Evolutionary conservation across 2,797 vertebrate genomes (phyloP).

Genomic region (Lutjanus campechanus): DNA sequence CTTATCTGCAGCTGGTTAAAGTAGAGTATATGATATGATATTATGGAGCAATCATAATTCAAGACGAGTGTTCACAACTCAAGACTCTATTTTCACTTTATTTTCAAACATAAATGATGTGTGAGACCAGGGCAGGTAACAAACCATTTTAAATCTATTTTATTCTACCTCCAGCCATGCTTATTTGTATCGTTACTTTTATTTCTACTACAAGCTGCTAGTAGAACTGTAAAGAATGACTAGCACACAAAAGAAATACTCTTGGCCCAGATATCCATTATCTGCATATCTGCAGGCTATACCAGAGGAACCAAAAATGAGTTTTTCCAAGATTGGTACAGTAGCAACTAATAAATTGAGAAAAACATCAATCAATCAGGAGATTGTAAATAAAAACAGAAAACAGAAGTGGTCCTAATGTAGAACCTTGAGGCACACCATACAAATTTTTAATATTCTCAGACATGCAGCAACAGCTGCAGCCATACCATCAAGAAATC

Average conservation of each 20-base stretch:
- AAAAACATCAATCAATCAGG: background rate
- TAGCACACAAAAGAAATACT: no score
- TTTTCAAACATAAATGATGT: background rate
- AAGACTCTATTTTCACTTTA: slow-evolving; percentile 2
- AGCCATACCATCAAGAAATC: background rate
- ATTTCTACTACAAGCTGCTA: no score
- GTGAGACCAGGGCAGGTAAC: background rate
- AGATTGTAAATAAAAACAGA: background rate
- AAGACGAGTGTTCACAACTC: slow-evolving; percentile 33
- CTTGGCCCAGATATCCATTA: no score
- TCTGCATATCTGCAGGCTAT: no score
- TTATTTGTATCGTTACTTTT: background rate
- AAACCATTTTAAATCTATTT: slow-evolving; percentile 28
- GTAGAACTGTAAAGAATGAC: no score
- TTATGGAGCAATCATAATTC: background rate
- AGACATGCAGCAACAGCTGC: background rate
- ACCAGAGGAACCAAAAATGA: no score
- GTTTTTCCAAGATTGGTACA: no score
- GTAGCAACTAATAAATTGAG: background rate
- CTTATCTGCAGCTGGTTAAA: slow-evolving; percentile 39
- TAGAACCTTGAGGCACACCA: slow-evolving; percentile 23
- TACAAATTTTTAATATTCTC: background rate
- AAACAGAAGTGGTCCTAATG: background rate
- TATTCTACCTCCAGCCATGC: slow-evolving; percentile 4
- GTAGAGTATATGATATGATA: slow-evolving; percentile 6